Base-by-base conservation (phyloP, 2,113 vertebrate species). In the Sapajus apella region DNA sequence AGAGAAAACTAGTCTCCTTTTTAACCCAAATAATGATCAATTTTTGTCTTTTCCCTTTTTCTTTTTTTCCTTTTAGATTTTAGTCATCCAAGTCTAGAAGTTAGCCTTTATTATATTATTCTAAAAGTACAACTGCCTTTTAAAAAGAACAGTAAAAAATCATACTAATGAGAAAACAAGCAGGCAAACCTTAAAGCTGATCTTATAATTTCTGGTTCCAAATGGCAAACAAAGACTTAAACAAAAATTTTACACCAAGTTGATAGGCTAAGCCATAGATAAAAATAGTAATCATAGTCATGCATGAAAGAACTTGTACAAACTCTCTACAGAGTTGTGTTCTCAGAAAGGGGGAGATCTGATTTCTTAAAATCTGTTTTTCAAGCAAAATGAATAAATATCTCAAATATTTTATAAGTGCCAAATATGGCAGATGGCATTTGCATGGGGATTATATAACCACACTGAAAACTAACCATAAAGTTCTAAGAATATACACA, bases 361-460 rank as follows among this genome's bases (percentile, higher is more conserved):
- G 70, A 95, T 86, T 97, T 96, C 91, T 97, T 90, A 94, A 96
- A 97, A 98, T 98, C 95, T 98, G 93, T 95, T 98, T 96, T 93
- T 97, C 80, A 97, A 97, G 93, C 80, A 96, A 94, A 96, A 96
- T 98, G 97, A 98, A 97, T 97, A 97, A 97, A 97, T 97, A 93
- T 96, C 87, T 97, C 96, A 97, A 98, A 97, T 98, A 98, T 97
- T 96, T 97, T 95, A 95, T 91, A 96, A 97, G 95, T 97, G 96
- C 95, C 96, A 97, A 96, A 97, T 73, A 97, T 72, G 89, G 96
- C 97, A 97, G 94, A 97, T 97, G 97, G 97, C 97, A 90, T 94
- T 94, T 97, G 92, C 83, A 73, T 91, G 80, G 58, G 64, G 86
- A 96, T 96, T 97, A 96, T 55, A 93, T 95, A 97, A 97, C 81